These are phyloP conservation scores for Drosophila cardini DNA, from an alignment of 1,140 invertebrate species.

Conservation along the genomic window DNA sequence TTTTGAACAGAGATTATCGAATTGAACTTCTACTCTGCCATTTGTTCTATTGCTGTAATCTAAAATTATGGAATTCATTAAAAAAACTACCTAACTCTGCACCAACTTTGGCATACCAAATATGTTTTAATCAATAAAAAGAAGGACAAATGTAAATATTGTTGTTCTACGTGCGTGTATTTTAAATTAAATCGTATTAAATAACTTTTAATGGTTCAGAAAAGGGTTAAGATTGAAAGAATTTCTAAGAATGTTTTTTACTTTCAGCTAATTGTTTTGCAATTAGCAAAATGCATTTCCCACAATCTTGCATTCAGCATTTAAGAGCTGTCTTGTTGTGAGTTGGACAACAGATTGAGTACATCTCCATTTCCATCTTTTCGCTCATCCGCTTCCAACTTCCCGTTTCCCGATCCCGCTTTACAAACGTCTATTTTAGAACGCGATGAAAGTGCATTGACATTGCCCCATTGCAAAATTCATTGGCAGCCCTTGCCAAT, in stretches of 20 bases:
- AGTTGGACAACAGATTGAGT: slow-evolving; percentile 33
- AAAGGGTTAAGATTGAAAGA: background rate
- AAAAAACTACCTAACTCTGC: slow-evolving; percentile 10
- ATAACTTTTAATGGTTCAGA: background rate
- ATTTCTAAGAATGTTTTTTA: background rate
- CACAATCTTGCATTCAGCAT: slow-evolving; percentile 38
- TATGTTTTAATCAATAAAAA: slow-evolving; percentile 6
- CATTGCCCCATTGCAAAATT: slow-evolving; percentile 74
- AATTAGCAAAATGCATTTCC: slow-evolving; percentile 28
- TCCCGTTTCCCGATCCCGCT: background rate
- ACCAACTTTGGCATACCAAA: slow-evolving; percentile 54
- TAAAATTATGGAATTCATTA: slow-evolving; percentile 56
- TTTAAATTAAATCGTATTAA: background rate
- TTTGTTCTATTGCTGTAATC: slow-evolving; percentile 40
- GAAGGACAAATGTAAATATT: background rate
- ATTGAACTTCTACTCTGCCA: background rate
- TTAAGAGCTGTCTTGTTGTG: slow-evolving; percentile 21
- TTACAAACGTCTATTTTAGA: slow-evolving; percentile 41
- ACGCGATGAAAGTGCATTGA: slow-evolving; percentile 70
- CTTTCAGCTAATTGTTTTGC: slow-evolving; percentile 38
- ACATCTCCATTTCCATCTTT: slow-evolving; percentile 7
- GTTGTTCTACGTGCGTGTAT: background rate
- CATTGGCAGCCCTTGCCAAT: slow-evolving; percentile 74
- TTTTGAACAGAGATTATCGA: slow-evolving; percentile 22
- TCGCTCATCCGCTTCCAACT: background rate